Base-by-base conservation (phyloP, 2,113 vertebrate species). In the Thermophis baileyi region DNA sequence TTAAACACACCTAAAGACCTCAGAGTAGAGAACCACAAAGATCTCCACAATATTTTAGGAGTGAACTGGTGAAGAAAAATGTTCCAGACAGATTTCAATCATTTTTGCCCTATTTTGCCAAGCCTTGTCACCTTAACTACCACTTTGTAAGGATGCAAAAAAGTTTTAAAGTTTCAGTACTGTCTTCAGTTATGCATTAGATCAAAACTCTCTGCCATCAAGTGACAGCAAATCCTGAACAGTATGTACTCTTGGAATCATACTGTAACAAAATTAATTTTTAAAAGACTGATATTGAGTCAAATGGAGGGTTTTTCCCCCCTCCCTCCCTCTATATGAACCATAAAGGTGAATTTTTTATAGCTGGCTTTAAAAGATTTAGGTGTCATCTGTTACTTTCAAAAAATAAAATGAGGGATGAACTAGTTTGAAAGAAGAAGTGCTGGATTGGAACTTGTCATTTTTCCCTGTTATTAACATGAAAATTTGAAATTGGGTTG, bases 221-320 rank as follows among this genome's bases (percentile, higher is more conserved):
- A 54, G 55, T 47, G 87, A 81, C 50, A 88, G 91, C 25, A 90
- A 49, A 92, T 35, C 57, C 54, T 50, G 50, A 91, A 47, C 25
- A 81, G 46, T 93, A 49, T 2, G 30, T 60, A 91, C 2, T 2
- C 11, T 30, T 54, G 22, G 92, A 95, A 51, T 40, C 16, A 89
- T 27, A 92, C 81, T 27, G 49, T 90, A 91, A 94, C 60, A 0
- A 94, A 93, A 94, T 51, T 92, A 47, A 89, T 91, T 91, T 91
- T 74, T 92, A 92, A 91, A 94, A 0, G 81, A 50, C 1, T 0
- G 0, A 88, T 54, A 91, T 91, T 89, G 35, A 91, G 91, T 93
- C 90, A 60, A 92, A 91, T 60, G 24, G 50, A 30, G 20, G n/a
- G 44, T 44, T 69, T 25, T 30, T 0, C 27, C 7, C n/a, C 1